Conservation (phyloP, 2,888 invertebrate species). For the Folsomia candida region DNA sequence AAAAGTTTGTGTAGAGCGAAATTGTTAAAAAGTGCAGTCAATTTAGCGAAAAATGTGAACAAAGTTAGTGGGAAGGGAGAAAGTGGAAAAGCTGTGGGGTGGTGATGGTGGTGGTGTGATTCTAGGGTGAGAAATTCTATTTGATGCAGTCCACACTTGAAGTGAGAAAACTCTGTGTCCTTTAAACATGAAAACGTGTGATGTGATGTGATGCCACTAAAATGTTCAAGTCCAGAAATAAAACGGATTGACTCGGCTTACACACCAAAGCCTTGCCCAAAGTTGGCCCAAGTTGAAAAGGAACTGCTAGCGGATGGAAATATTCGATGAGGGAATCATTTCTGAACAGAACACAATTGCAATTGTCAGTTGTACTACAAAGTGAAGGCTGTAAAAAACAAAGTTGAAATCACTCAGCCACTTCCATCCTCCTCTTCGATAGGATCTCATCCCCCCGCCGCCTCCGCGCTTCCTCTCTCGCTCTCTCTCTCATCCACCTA, state of each 20-base stretch:
- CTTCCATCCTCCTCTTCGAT: not conserved
- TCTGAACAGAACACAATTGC: not conserved
- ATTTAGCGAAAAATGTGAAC: not conserved
- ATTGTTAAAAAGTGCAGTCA: not conserved
- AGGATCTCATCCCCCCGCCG: no score
- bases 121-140: not conserved
- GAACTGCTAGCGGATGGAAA: not conserved
- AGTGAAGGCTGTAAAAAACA: not conserved
- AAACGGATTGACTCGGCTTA: constrained; percentile 5
- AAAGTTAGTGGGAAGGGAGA: not conserved
- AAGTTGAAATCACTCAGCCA: not conserved
- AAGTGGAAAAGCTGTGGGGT: not conserved
- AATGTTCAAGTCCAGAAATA: constrained; percentile 2
- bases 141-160: not conserved
- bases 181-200: not conserved
- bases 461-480: no score
- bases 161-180: not conserved
- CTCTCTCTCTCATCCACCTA: constrained; percentile 17
- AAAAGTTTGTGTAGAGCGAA: not conserved
- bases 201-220: not conserved
- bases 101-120: not conserved
- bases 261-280: not conserved
- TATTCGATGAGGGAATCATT: constrained; percentile 5
- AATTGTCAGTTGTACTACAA: not conserved
- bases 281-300: not conserved